phyloP scores from a whole-genome alignment of 2,113 vertebrate species.

The Spilogale gracilis region DNA sequence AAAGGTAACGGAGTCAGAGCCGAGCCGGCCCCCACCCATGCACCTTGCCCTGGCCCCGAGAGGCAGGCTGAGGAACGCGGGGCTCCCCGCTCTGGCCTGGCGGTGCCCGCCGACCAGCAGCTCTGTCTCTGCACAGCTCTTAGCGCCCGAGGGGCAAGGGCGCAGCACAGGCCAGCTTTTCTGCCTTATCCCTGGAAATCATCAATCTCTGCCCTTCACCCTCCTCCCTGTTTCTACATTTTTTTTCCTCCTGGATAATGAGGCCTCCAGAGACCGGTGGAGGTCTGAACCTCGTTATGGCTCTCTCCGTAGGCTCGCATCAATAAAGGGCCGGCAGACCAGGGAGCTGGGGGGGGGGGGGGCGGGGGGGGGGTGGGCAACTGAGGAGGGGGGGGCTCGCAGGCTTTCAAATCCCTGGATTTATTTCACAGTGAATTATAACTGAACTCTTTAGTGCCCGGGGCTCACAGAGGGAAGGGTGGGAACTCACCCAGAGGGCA shows the following conservation, averaged over 20 bases:
- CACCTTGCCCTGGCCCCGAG: fast-evolving
- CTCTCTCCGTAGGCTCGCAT: slow-evolving; percentile 83
- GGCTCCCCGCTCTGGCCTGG: background rate
- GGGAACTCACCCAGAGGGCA: background rate
- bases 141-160: slow-evolving; percentile 23
- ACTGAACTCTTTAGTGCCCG: slow-evolving; percentile 84
- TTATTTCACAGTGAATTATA: slow-evolving; percentile 88
- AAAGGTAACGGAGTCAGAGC: background rate
- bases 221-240: slow-evolving; percentile 83
- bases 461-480: slow-evolving; percentile 75
- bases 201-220: slow-evolving; percentile 84
- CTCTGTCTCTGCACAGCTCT: slow-evolving; percentile 36
- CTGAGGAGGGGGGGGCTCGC: slow-evolving; percentile 56
- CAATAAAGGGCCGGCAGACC: slow-evolving; percentile 84
- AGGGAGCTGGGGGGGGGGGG: slow-evolving; percentile 82
- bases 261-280: slow-evolving; percentile 88
- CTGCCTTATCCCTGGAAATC: slow-evolving; percentile 82
- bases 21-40: fast-evolving
- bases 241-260: slow-evolving; percentile 89
- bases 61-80: background rate
- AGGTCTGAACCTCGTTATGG: slow-evolving; percentile 89
- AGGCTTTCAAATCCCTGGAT: slow-evolving; percentile 81
- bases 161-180: slow-evolving; percentile 70
- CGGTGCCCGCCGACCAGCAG: background rate
- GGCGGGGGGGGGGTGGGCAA: slow-evolving; percentile 70